Percentiles rank a stretch among this genome's conserved stretches.
Conservation (phyloP, 2,888 invertebrate species). For the Chrysotoxum bicinctum region DNA sequence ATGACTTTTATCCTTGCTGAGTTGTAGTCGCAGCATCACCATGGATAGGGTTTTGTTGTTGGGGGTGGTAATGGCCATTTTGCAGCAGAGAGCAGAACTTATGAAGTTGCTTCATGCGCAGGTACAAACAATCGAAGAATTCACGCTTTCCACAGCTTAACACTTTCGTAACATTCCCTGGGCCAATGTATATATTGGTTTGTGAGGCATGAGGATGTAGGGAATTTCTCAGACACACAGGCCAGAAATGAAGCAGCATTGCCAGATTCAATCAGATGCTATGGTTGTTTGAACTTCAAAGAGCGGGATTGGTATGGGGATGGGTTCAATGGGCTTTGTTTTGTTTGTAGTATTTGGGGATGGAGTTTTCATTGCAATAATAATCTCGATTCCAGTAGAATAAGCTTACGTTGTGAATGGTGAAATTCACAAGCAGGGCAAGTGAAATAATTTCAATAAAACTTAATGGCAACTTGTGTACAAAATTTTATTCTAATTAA, state of each 20-base stretch:
- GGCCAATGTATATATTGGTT: background rate
- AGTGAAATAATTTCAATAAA: no score
- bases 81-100: background rate
- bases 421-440: conserved; percentile 19
- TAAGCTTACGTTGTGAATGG: background rate
- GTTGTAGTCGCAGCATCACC: conserved; percentile 5
- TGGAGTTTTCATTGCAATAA: conserved; percentile 20
- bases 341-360: conserved; percentile 31
- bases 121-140: conserved; percentile 61
- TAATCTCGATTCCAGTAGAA: background rate
- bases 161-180: background rate
- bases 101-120: conserved; percentile 36
- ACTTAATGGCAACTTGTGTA: background rate
- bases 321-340: conserved; percentile 64
- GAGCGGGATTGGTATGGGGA: conserved; percentile 3
- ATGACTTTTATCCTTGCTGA: conserved; percentile 60
- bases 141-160: background rate
- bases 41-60: background rate
- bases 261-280: conserved; percentile 31
- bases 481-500: no score
- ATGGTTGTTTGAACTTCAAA: background rate
- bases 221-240: conserved; percentile 50
- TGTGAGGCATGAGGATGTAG: conserved; percentile 10
- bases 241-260: conserved; percentile 20
- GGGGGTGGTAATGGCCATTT: conserved; percentile 54